Base-by-base conservation (phyloP, 2,113 vertebrate species). In the Cochlearius cochlearius region DNA sequence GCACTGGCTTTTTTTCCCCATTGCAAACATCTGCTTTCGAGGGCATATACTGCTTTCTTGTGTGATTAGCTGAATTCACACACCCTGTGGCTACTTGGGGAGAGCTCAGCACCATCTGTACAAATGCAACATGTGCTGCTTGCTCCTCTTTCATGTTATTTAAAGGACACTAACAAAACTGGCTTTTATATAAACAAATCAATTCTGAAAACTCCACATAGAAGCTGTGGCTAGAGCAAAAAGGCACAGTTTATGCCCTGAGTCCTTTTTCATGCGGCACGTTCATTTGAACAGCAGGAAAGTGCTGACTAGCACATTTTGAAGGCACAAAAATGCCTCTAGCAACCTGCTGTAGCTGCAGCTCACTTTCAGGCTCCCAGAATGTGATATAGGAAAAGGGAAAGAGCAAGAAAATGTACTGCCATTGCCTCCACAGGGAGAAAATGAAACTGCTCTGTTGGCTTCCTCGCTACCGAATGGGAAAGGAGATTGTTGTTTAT, bases 11-110 rank as follows among this genome's bases (percentile, higher is more conserved):
- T 76, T 71, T 26, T 17, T 17, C 36, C 93, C 71, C 64, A 15
- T 66, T 66, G 34, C 87, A 94, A 82, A 86, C 94, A 97, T 97
- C 95, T 97, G 97, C 66, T 97, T 97, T 83, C 22, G 49, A 90
- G 93, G 89, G 81, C 78, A 91, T 19, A 8, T 29, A 29, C 47
- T 7, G 29, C 91, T 95, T 96, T 84, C 49, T 79, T 86, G 64
- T 63, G 17, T 77, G 90, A 92, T 50, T 68, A 96, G 81, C 72
- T 12, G 74, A 80, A 95, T 92, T 95, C 91, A 77, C 95, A 97
- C 86, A 75, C 87, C 92, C 90, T 34, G 67, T 96, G 90, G 95
- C 91, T 69, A 63, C 41, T 67, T 25, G 55, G 78, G 66, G n/a
- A 90, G 78, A 49, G 55, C 53, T 76, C 90, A 82, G 79, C 63